These are phyloP conservation scores for Papilio dardanus DNA, from an alignment of 1,140 invertebrate species.

Conservation along the genomic window DNA sequence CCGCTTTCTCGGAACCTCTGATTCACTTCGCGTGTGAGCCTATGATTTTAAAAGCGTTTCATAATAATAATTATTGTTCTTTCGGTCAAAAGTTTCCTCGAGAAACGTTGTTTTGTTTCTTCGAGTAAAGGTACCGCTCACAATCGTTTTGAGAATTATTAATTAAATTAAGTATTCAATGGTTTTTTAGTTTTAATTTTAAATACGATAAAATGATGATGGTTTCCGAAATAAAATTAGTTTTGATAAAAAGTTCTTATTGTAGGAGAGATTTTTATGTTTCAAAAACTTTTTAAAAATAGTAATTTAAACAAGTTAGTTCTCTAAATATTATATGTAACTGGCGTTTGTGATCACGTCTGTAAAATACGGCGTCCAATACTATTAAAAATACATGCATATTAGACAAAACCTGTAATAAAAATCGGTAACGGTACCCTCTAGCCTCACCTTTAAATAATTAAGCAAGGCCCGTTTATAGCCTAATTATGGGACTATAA, in stretches of 20 bases:
- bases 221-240: not conserved
- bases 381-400: too few species aligned
- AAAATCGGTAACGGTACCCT: not conserved
- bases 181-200: constrained; percentile 11
- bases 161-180: not conserved
- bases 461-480: constrained; percentile 10
- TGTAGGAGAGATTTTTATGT: not conserved
- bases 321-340: not conserved
- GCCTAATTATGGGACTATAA: constrained; percentile 12
- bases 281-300: not conserved
- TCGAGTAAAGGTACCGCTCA: constrained; percentile 16
- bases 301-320: too few species aligned
- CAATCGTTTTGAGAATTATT: constrained; percentile 11
- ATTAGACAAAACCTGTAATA: not conserved
- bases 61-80: constrained; percentile 35
- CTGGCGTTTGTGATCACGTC: not conserved
- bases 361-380: too few species aligned
- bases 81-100: constrained; percentile 24
- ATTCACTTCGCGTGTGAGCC: constrained; percentile 35
- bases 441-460: not conserved
- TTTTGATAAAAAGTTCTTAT: not conserved
- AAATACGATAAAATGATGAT: not conserved
- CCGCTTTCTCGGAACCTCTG: constrained; percentile 36
- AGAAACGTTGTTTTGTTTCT: constrained; percentile 20
- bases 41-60: constrained; percentile 34